A percentile compares a stretch with the other conserved stretches of the same genome.
Conservation (phyloP, 2,797 vertebrate genomes). For the Alectoris magna region DNA sequence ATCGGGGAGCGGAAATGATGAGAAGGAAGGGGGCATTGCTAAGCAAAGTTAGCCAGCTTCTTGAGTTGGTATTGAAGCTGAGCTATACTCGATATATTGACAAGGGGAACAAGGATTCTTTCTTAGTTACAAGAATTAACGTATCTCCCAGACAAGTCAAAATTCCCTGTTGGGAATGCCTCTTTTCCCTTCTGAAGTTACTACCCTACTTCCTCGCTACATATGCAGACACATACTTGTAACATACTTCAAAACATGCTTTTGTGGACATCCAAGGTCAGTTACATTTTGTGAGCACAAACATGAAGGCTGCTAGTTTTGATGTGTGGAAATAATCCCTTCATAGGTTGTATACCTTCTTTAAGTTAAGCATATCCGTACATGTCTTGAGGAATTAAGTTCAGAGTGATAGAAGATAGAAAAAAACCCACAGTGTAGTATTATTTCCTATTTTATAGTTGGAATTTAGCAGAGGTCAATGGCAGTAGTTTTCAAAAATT, state of each 20-base stretch:
- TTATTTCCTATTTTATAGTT: too few species aligned
- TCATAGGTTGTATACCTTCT: background rate
- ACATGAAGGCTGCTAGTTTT: background rate
- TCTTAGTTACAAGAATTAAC: background rate
- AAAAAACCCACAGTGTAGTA: too few species aligned
- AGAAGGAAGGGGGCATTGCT: background rate
- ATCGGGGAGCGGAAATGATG: background rate
- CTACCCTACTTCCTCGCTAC: background rate
- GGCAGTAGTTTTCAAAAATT: too few species aligned
- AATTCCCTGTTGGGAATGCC: background rate
- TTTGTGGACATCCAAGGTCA: background rate
- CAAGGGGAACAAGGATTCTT: background rate
- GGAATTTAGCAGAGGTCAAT: too few species aligned
- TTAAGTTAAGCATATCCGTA: too few species aligned
- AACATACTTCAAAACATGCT: background rate
- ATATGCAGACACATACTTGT: accelerated
- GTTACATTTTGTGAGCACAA: background rate
- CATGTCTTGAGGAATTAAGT: too few species aligned
- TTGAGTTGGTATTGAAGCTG: background rate
- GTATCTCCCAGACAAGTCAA: background rate
- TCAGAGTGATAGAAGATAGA: too few species aligned
- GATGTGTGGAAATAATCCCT: background rate
- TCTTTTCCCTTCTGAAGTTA: background rate
- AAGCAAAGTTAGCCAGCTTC: background rate
- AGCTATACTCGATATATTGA: background rate